Percentiles rank a stretch among this genome's conserved stretches.
These are phyloP conservation scores for Hyalella azteca DNA, from an alignment of 2,888 invertebrate species.

Conservation along the genomic window DNA sequence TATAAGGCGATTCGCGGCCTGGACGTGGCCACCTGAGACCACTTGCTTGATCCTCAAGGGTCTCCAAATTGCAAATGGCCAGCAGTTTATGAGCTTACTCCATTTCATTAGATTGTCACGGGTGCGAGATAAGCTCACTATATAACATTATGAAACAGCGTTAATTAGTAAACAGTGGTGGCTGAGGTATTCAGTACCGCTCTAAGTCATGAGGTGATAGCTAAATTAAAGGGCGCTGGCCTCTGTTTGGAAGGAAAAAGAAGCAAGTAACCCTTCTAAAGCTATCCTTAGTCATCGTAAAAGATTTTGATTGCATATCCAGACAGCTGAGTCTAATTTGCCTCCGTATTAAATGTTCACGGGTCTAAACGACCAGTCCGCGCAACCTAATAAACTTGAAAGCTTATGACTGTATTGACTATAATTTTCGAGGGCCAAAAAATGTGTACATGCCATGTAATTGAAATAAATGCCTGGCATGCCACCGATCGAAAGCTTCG, in stretches of 20 bases:
- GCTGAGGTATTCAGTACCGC: background rate
- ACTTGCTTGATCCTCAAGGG: background rate
- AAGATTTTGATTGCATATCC: background rate
- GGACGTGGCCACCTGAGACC: constrained; percentile 9
- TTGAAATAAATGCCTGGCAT: constrained; percentile 32
- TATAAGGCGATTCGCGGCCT: background rate
- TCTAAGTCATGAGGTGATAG: background rate
- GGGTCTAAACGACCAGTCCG: background rate
- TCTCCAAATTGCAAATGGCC: background rate
- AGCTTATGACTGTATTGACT: constrained; percentile 35
- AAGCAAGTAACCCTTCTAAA: background rate
- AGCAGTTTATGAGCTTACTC: background rate
- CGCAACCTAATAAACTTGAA: constrained; percentile 24
- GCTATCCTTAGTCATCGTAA: background rate
- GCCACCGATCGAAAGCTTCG: too few relatives aligned
- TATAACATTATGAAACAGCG: background rate
- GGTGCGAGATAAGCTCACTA: background rate
- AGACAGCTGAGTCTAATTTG: constrained; percentile 1
- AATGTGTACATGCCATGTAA: constrained; percentile 2
- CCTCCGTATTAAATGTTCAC: constrained; percentile 8
- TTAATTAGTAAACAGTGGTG: background rate
- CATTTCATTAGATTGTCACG: background rate
- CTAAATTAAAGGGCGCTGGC: background rate
- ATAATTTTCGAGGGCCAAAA: constrained; percentile 18
- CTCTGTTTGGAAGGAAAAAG: background rate